These are phyloP conservation scores for Artemisiospiza belli DNA, from an alignment of 2,113 vertebrate species.

Conservation along the genomic window DNA sequence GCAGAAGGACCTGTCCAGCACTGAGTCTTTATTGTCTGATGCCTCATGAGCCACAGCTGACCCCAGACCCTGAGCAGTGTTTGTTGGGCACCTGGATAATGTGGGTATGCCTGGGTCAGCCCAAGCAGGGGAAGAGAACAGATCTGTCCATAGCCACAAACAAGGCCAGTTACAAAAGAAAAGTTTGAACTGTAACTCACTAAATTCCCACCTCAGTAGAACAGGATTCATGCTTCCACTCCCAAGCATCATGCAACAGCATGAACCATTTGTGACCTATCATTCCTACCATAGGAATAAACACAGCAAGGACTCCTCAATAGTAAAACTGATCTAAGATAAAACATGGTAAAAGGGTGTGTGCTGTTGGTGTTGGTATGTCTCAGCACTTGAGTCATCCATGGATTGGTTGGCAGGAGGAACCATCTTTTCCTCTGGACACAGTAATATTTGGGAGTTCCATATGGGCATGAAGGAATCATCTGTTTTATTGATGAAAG, in stretches of 20 bases:
- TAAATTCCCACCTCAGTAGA: neutral
- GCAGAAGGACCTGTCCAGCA: neutral
- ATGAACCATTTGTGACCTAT: neutral
- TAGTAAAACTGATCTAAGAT: neutral
- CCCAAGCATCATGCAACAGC: neutral
- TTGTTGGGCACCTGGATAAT: neutral
- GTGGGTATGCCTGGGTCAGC: neutral
- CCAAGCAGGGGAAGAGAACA: neutral
- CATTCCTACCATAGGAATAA: neutral
- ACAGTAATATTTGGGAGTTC: neutral
- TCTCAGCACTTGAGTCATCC: neutral
- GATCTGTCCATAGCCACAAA: neutral
- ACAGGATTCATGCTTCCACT: neutral
- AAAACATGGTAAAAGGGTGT: neutral
- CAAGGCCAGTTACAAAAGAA: neutral
- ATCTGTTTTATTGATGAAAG: neutral
- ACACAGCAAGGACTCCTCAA: neutral
- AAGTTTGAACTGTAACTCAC: neutral
- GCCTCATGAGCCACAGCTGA: neutral
- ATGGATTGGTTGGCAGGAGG: neutral
- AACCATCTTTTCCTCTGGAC: neutral
- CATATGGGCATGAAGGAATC: neutral
- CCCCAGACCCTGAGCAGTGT: neutral
- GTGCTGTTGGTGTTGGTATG: neutral
- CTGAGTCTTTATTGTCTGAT: neutral